Percentiles rank a stretch among this genome's conserved stretches.
Evolutionary conservation across 2,888 invertebrate species (phyloP).

Genomic region (Ennomos fuscantarius): DNA sequence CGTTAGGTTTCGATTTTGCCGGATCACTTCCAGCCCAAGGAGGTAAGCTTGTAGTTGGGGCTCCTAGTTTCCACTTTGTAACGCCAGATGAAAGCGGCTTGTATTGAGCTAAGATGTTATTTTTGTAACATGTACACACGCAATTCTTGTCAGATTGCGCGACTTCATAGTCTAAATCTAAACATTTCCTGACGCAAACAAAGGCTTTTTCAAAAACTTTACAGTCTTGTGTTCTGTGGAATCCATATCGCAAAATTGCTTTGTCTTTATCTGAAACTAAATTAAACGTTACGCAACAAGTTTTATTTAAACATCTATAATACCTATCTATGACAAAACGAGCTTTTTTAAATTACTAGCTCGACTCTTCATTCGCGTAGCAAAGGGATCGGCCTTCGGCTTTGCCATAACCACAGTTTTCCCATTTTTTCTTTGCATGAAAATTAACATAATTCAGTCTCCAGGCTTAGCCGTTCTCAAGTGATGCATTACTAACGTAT

Average conservation of each 20-base stretch:
- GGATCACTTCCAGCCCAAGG: slow-evolving; percentile 48
- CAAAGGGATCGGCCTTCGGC: too few species aligned
- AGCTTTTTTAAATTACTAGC: too few species aligned
- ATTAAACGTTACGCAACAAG: slow-evolving; percentile 2
- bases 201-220: slow-evolving; percentile 55
- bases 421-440: too few species aligned
- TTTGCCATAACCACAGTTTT: too few species aligned
- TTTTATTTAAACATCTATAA: too few species aligned
- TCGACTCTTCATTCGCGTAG: too few species aligned
- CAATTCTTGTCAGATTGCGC: slow-evolving; percentile 64
- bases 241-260: slow-evolving; percentile 63
- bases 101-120: slow-evolving; percentile 50
- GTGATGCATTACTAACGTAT: too few species aligned
- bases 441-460: too few species aligned
- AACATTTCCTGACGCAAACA: slow-evolving; percentile 64
- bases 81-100: slow-evolving; percentile 19
- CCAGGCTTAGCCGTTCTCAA: too few species aligned
- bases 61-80: slow-evolving; percentile 51
- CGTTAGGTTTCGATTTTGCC: background rate
- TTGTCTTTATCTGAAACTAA: slow-evolving; percentile 34
- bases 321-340: too few species aligned
- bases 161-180: slow-evolving; percentile 57
- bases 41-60: slow-evolving; percentile 61
- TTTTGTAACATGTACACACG: slow-evolving; percentile 59
- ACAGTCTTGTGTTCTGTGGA: slow-evolving; percentile 62